Evolutionary conservation across 1,140 invertebrate genomes (phyloP), one percentile per base, ranked within the genome.

Genomic region (Penaeus japonicus): DNA sequence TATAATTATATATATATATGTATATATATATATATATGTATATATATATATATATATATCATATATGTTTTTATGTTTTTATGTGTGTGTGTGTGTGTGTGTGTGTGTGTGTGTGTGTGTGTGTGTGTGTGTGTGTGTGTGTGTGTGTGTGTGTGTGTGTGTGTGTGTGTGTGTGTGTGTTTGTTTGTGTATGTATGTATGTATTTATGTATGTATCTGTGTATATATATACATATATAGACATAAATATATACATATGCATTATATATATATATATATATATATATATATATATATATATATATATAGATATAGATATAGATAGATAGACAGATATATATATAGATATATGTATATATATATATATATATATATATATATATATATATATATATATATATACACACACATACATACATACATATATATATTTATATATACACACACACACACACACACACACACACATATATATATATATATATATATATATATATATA

Each of bases 241-340:
- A 73, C 30, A 73, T 73, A 73, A 27, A 5, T 73, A 27, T 73
- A 0, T 73, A 73, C 7, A 73, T 32, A 73, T 73, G 15, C 15
- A 73, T 73, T 7, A 70, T 32, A 73, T 73, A 73, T 73, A 73
- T 73, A 73, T 73, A 32, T 73, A 32, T 73, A 32, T 73, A 32
- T 73, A 73, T 73, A 73, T 73, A 73, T 73, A 73, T 73, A 32
- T 73, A 73, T 73, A 73, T 73, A 73, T 73, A 73, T 27, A 73
- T 73, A 73, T 32, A 27, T 73, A 73, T 32, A 73, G 27, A 73
- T 32, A 73, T 73, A 73, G 27, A 73, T 32, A 73, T 30, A 32
- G 7, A 4, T 73, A 20, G 27, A 20, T 73, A 27, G 27, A 27
- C 30, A 27, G 27, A 27, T 73, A 27, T 73, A 30, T 30, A 30